Conservation (phyloP, 2,113 vertebrate species). For the Gambusia affinis region DNA sequence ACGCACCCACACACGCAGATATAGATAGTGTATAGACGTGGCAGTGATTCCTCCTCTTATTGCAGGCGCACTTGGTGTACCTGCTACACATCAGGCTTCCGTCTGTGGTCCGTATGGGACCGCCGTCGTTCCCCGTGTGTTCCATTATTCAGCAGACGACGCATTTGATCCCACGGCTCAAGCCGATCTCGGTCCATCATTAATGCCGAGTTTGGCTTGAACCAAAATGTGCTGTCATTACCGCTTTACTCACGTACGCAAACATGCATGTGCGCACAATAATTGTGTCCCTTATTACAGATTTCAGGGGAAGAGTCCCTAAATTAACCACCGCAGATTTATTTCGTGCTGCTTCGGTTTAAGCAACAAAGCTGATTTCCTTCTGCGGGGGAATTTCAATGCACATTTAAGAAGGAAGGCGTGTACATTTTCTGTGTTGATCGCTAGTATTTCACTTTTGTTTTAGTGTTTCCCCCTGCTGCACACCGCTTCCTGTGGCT, state of each 20-base stretch:
- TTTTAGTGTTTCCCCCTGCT: slow-evolving; percentile 2
- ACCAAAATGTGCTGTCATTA: slow-evolving; percentile 41
- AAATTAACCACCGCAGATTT: slow-evolving; percentile 64
- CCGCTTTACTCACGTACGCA: slow-evolving; percentile 30
- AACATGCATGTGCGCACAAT: slow-evolving; percentile 37
- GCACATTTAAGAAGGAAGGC: slow-evolving; percentile 12
- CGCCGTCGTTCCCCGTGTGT: slow-evolving; percentile 42
- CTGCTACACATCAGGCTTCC: slow-evolving; percentile 60
- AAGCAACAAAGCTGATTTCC: slow-evolving; percentile 44
- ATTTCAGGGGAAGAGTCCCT: slow-evolving; percentile 37
- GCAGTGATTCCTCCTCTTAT: slow-evolving; percentile 43
- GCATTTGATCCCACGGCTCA: slow-evolving; percentile 74
- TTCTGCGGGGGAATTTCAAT: slow-evolving; percentile 14
- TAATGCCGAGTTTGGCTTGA: slow-evolving; percentile 65
- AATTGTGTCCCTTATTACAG: slow-evolving; percentile 47
- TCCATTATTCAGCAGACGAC: slow-evolving; percentile 76
- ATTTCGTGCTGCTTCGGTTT: slow-evolving; percentile 57
- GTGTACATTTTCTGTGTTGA: neutral
- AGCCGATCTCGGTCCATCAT: slow-evolving; percentile 69
- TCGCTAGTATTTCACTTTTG: neutral
- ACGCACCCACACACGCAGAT: slow-evolving; percentile 12
- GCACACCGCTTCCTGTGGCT: neutral
- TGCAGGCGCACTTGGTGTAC: slow-evolving; percentile 63
- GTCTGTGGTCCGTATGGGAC: slow-evolving; percentile 63
- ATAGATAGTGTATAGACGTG: slow-evolving; percentile 44